Conservation (phyloP, 1,140 invertebrate species). For the Drosophila kikkawai region DNA sequence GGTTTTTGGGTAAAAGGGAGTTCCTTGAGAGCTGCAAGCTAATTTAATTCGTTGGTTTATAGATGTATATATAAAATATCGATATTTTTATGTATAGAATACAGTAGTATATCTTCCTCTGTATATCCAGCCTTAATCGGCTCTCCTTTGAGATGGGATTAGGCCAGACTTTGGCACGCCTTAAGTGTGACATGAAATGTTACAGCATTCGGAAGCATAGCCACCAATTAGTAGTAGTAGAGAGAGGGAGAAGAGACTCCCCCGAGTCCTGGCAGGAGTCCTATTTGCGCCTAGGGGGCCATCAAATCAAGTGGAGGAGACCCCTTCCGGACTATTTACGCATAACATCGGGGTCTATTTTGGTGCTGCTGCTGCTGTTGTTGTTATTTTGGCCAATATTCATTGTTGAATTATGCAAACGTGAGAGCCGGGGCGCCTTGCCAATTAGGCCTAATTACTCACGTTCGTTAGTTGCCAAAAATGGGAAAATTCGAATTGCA, state of each 20-base stretch:
- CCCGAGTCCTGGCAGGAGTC: background rate
- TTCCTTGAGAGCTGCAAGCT: background rate
- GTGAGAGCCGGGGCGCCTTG: background rate
- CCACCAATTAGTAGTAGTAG: slow-evolving; percentile 17
- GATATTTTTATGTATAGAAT: too few relatives aligned
- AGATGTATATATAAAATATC: too few relatives aligned
- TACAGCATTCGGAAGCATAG: background rate
- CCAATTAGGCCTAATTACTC: slow-evolving; percentile 54
- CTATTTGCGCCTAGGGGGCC: background rate
- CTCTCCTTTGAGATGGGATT: background rate
- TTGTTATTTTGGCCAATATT: slow-evolving; percentile 25
- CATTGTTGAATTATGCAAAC: slow-evolving; percentile 54
- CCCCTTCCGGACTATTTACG: background rate
- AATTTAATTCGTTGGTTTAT: background rate
- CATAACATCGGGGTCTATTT: background rate
- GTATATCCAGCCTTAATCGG: background rate
- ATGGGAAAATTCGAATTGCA: slow-evolving; percentile 15
- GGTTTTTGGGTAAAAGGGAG: too few relatives aligned
- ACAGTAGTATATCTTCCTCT: background rate
- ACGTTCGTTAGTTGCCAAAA: slow-evolving; percentile 39
- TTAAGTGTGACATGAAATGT: background rate
- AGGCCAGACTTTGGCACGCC: background rate
- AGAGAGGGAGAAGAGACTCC: background rate
- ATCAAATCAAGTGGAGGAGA: slow-evolving; percentile 2
- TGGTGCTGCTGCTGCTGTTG: background rate